Evolutionary conservation across 2,888 invertebrate species (phyloP).

Genomic region (Lacanobia wlatinum): DNA sequence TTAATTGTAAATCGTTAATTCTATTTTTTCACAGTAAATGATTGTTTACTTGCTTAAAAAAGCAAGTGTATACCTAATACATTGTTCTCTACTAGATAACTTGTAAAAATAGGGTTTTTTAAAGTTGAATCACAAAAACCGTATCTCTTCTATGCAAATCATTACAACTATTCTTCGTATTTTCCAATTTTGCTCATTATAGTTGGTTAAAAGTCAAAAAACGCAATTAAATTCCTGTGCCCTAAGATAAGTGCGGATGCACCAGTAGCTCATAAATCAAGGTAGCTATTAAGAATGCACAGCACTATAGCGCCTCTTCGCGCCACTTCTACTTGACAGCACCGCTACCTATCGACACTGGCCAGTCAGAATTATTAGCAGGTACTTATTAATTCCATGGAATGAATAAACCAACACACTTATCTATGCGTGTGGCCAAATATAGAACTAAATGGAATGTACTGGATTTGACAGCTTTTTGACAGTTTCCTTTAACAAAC

Average conservation of each 20-base stretch:
- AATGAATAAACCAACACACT: constrained; percentile 8
- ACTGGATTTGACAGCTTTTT: constrained; percentile 40
- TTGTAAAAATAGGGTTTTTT: no score
- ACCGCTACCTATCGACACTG: constrained; percentile 33
- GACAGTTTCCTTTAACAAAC: constrained; percentile 21
- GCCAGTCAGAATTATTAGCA: constrained; percentile 37
- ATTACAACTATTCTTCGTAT: not conserved
- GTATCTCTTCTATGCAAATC: no score
- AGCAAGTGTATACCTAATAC: no score
- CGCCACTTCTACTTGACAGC: constrained; percentile 38
- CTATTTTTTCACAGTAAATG: no score
- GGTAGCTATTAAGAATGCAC: constrained; percentile 44
- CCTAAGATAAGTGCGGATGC: constrained; percentile 25
- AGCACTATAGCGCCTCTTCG: constrained; percentile 38
- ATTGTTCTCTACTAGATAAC: no score
- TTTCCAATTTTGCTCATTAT: not conserved
- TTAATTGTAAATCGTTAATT: no score
- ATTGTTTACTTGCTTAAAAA: no score
- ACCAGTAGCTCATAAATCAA: constrained; percentile 46
- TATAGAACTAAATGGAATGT: constrained; percentile 34
- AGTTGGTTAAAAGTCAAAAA: not conserved
- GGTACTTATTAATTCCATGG: constrained; percentile 3
- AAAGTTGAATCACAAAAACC: no score
- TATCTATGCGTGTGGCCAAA: constrained; percentile 33
- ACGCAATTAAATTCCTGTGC: not conserved